These are phyloP conservation scores for Leucophenga montana DNA, from an alignment of 2,888 invertebrate species.

Conservation along the genomic window DNA sequence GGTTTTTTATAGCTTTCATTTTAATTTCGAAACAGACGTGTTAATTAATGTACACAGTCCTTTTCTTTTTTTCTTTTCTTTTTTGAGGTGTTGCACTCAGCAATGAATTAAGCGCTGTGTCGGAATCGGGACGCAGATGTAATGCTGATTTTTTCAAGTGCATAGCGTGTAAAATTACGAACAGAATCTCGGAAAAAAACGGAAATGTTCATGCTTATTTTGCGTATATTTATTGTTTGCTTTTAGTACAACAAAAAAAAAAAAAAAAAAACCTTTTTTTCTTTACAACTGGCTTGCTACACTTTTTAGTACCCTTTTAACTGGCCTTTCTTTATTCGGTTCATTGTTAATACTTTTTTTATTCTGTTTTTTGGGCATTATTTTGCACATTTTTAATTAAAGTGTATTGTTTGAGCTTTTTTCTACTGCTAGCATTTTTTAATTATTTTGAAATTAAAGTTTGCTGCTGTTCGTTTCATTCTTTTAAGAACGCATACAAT, in stretches of 20 bases:
- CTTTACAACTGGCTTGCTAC: background rate
- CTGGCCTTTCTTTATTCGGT: background rate
- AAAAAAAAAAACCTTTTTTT: too few relatives aligned
- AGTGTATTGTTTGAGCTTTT: slow-evolving; percentile 8
- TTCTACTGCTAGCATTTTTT: background rate
- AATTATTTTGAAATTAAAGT: slow-evolving; percentile 20
- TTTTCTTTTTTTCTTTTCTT: too few relatives aligned
- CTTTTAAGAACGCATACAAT: too few relatives aligned
- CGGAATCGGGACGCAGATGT: too few relatives aligned
- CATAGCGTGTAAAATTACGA: background rate
- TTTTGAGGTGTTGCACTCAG: too few relatives aligned
- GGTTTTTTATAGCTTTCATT: too few relatives aligned
- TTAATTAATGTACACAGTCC: too few relatives aligned
- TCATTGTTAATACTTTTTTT: background rate
- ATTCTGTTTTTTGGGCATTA: background rate
- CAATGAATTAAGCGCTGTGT: too few relatives aligned
- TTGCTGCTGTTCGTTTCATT: background rate
- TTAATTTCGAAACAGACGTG: too few relatives aligned
- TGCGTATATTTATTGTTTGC: slow-evolving; percentile 1
- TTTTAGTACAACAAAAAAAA: too few relatives aligned
- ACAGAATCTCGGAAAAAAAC: background rate
- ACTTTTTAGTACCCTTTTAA: background rate
- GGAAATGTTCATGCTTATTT: slow-evolving; percentile 17
- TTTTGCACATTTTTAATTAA: slow-evolving; percentile 22
- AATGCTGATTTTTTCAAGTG: background rate